Evolutionary conservation across 2,797 vertebrate genomes (phyloP).

Genomic region (Microhierax caerulescens): DNA sequence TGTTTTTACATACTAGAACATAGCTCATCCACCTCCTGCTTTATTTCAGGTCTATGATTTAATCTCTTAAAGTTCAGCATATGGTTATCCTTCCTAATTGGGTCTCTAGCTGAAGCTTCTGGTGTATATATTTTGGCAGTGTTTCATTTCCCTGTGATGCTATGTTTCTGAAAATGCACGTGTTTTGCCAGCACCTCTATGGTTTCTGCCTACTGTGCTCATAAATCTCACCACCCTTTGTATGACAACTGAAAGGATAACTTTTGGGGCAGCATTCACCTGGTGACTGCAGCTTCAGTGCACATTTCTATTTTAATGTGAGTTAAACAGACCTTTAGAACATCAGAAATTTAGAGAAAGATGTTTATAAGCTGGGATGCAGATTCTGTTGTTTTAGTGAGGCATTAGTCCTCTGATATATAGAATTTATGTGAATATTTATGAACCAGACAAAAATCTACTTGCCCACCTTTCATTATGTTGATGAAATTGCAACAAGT

Average conservation of each 20-base stretch:
- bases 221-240: background rate
- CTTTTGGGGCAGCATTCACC: background rate
- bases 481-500: slow-evolving; percentile 40
- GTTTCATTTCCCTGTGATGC: background rate
- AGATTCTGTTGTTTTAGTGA: background rate
- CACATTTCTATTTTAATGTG: background rate
- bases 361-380: background rate
- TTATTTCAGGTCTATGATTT: background rate
- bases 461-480: slow-evolving; percentile 42
- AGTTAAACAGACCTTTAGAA: background rate
- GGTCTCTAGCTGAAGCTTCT: background rate
- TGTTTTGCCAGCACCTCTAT: background rate
- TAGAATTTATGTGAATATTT: slow-evolving; percentile 29
- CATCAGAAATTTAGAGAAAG: background rate
- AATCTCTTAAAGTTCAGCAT: background rate
- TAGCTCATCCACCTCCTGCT: background rate
- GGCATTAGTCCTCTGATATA: background rate
- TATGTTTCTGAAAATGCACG: background rate
- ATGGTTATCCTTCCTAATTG: background rate
- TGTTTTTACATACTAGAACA: background rate
- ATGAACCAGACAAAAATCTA: slow-evolving; percentile 31
- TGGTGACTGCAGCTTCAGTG: background rate
- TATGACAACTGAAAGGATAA: background rate
- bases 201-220: background rate
- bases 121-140: background rate